phyloP scores from a whole-genome alignment of 2,888 invertebrate species.

The Rhingia rostrata region DNA sequence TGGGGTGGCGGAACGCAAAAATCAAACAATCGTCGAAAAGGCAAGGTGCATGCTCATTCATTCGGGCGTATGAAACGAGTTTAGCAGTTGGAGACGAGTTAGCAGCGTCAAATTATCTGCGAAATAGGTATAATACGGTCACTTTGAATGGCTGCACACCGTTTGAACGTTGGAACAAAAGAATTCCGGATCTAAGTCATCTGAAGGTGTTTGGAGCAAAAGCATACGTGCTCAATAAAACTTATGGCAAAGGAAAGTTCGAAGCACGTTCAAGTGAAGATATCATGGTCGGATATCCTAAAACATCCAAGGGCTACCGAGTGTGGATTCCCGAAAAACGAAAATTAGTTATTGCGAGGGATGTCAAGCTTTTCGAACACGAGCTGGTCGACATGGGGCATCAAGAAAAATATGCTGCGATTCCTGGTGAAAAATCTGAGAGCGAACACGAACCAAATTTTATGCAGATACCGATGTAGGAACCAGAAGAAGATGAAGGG shows the following conservation, averaged over 20 bases:
- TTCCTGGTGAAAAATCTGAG: not conserved
- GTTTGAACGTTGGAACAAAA: too few relatives aligned
- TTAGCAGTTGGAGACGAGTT: constrained; percentile 69
- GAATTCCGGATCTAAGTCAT: constrained; percentile 26
- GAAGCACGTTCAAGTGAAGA: constrained; percentile 24
- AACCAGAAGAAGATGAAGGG: too few relatives aligned
- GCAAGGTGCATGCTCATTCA: constrained; percentile 53
- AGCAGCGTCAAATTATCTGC: constrained; percentile 44
- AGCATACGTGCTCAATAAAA: constrained; percentile 12
- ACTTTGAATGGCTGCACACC: too few relatives aligned
- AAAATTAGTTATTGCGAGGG: constrained; percentile 21
- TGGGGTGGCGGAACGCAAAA: constrained; percentile 27
- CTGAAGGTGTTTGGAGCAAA: constrained; percentile 29
- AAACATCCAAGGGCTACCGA: constrained; percentile 34
- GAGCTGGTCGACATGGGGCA: not conserved
- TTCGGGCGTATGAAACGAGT: constrained; percentile 11
- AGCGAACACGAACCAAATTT: too few relatives aligned
- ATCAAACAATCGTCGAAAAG: constrained; percentile 24
- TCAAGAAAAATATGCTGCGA: not conserved
- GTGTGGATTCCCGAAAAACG: constrained; percentile 31
- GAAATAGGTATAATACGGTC: constrained; percentile 35
- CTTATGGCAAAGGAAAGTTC: constrained; percentile 11
- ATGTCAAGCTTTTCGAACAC: constrained; percentile 27
- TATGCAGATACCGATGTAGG: too few relatives aligned
- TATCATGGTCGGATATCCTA: constrained; percentile 26